Percentiles rank a stretch among this genome's conserved stretches.
Evolutionary conservation across 2,797 vertebrate species (phyloP).

Genomic region (Takifugu ocellatus): DNA sequence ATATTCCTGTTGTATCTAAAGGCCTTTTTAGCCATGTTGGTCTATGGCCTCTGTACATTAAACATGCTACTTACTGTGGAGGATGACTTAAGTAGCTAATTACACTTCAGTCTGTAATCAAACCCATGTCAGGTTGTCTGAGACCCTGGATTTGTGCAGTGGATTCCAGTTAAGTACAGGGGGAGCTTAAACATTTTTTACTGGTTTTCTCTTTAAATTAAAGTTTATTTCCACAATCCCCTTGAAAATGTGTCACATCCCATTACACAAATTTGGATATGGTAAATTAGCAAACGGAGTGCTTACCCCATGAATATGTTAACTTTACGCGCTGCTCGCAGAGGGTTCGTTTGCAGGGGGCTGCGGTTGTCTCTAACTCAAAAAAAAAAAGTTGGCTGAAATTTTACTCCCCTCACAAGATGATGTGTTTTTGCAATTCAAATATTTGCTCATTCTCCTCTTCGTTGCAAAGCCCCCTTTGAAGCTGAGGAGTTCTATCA

Average conservation of each 20-base stretch:
- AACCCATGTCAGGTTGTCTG: slow-evolving; percentile 72
- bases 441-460: slow-evolving; percentile 94
- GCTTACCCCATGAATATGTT: slow-evolving; percentile 70
- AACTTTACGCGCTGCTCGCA: slow-evolving; percentile 52
- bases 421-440: slow-evolving; percentile 98
- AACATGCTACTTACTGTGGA: slow-evolving; percentile 30
- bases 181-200: slow-evolving; percentile 71
- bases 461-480: slow-evolving; percentile 90
- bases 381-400: slow-evolving; percentile 75
- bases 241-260: slow-evolving; percentile 78
- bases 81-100: slow-evolving; percentile 74
- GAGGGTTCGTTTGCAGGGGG: slow-evolving; percentile 61
- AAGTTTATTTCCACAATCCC: slow-evolving; percentile 67
- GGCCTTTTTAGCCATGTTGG: slow-evolving; percentile 16
- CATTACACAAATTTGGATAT: slow-evolving; percentile 81
- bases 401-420: slow-evolving; percentile 69
- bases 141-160: slow-evolving; percentile 70
- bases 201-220: slow-evolving; percentile 79
- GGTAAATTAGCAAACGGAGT: slow-evolving; percentile 74
- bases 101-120: slow-evolving; percentile 76
- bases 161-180: slow-evolving; percentile 72
- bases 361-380: slow-evolving; percentile 69
- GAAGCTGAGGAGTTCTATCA: slow-evolving; percentile 95
- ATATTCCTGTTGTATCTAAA: slow-evolving; percentile 29
- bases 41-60: no score